These are phyloP conservation scores for Nematolebias whitei DNA, from an alignment of 2,113 vertebrate species.

Conservation along the genomic window DNA sequence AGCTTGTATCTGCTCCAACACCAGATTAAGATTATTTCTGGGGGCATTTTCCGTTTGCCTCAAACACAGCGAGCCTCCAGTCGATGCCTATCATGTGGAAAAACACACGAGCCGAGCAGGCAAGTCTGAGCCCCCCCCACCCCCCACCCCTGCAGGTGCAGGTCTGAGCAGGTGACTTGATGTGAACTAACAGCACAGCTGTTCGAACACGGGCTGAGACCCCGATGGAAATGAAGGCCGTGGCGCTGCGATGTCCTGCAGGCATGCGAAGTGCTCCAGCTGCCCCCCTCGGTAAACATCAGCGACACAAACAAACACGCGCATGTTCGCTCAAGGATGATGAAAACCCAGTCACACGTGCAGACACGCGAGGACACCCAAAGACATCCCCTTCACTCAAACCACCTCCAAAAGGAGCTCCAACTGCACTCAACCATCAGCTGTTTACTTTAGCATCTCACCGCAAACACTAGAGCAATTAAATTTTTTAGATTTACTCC, in stretches of 20 bases:
- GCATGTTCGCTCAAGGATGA: constrained; percentile 1
- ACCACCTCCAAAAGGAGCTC: constrained; percentile 26
- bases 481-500: constrained; percentile 64
- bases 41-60: neutral
- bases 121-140: constrained; percentile 17
- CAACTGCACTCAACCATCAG: constrained; percentile 13
- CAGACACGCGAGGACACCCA: constrained; percentile 1
- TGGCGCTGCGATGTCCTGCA: constrained; percentile 35
- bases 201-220: constrained; percentile 41
- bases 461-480: constrained; percentile 32
- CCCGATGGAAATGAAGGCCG: constrained; percentile 39
- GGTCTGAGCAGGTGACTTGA: constrained; percentile 48
- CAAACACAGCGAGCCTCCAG: constrained; percentile 4
- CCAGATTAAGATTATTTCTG: constrained; percentile 17
- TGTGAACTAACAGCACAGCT: constrained; percentile 64
- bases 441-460: constrained; percentile 29
- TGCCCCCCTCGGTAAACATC: constrained; percentile 52
- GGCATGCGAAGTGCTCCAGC: constrained; percentile 41
- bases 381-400: constrained; percentile 4
- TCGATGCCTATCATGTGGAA: constrained; percentile 7
- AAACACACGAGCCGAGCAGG: constrained; percentile 16
- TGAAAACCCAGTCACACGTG: constrained; percentile 20
- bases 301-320: constrained; percentile 25
- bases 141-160: constrained; percentile 29
- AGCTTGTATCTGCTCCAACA: constrained; percentile 33